Base-by-base conservation (phyloP, 30 jellyfish, hydroid and myxozoan species). In the Hydra vulgaris region DNA sequence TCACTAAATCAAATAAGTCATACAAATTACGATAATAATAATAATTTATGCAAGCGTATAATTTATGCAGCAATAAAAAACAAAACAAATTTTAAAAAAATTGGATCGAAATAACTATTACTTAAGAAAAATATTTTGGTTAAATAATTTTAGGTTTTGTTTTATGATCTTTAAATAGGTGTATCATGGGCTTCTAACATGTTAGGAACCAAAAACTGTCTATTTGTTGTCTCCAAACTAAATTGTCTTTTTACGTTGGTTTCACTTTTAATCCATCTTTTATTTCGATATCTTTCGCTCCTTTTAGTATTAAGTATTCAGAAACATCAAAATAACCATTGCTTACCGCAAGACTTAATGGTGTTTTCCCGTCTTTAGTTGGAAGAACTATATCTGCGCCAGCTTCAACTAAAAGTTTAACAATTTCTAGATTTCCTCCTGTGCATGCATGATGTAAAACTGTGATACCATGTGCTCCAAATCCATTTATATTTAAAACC, bases 361-460 rank as follows among this genome's bases (percentile, higher is more conserved):
- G 26, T 16, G 75, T 68, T n/a, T 68, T 20, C 25, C 75, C 75
- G 75, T 68, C 27, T 68, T 68, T 68, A 68, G 25, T 68, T 1
- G 75, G 75, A 4, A 68, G 27, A 68, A 8, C 25, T 68, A 68
- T 68, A 15, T 68, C 75, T n/a, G 75, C 75, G 16, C 75, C 75
- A n/a, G 75, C 75, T 68, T 68, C 75, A 15, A 68, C 75, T 23
- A 68, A 23, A n/a, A 68, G 27, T 68, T 68, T 68, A 16, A 68
- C 75, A 68, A 68, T 68, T 20, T 68, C 75, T n/a, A 68, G 8
- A 68, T 68, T 68, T 68, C 75, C 75, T n/a, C 75, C 75, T n/a
- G 75, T 68, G 16, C 75, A 68, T 68, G 75, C 75, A 23, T 16
- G 75, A 15, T 68, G 75, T 68, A 68, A 15, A 23, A 68, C 75